Evolutionary conservation across 2,888 invertebrate genomes (phyloP).

Genomic region (Drymonia ruficornis): DNA sequence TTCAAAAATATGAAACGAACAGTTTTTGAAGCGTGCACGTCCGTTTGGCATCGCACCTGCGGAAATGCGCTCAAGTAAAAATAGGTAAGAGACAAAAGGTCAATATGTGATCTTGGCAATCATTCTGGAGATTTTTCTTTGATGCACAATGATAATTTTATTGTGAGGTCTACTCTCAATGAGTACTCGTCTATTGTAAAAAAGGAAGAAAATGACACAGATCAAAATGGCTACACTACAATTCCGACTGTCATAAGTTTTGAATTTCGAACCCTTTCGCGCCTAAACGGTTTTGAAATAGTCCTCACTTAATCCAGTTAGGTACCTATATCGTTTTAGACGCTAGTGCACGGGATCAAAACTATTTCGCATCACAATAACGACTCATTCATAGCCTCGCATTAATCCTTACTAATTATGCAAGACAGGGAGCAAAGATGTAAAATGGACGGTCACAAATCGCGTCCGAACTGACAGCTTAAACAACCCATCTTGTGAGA

Average conservation of each 20-base stretch:
- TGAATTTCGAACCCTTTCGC: background rate
- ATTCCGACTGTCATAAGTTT: too few relatives aligned
- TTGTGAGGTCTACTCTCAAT: background rate
- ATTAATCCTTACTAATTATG: conserved; percentile 83
- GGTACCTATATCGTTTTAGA: conserved; percentile 29
- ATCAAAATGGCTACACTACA: background rate
- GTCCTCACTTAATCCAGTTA: conserved; percentile 29
- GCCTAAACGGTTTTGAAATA: conserved; percentile 8
- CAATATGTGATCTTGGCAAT: conserved; percentile 38
- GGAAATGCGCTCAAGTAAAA: conserved; percentile 37
- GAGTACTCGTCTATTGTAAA: background rate
- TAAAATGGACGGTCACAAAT: conserved; percentile 81
- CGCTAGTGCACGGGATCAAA: conserved; percentile 51
- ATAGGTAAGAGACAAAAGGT: conserved; percentile 36
- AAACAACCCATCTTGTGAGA: conserved; percentile 79
- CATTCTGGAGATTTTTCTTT: conserved; percentile 19
- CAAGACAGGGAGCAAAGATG: conserved; percentile 79
- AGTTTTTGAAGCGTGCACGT: conserved; percentile 20
- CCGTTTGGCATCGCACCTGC: conserved; percentile 30
- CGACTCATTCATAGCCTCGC: conserved; percentile 75
- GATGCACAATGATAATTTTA: background rate
- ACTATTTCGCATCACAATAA: conserved; percentile 68
- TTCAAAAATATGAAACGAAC: conserved; percentile 23
- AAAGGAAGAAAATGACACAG: background rate
- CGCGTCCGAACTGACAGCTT: conserved; percentile 78